Evolutionary conservation across 2,888 invertebrate genomes (phyloP), one percentile per base, ranked within the genome.

Genomic region (Chalcosyrphus nemorum): DNA sequence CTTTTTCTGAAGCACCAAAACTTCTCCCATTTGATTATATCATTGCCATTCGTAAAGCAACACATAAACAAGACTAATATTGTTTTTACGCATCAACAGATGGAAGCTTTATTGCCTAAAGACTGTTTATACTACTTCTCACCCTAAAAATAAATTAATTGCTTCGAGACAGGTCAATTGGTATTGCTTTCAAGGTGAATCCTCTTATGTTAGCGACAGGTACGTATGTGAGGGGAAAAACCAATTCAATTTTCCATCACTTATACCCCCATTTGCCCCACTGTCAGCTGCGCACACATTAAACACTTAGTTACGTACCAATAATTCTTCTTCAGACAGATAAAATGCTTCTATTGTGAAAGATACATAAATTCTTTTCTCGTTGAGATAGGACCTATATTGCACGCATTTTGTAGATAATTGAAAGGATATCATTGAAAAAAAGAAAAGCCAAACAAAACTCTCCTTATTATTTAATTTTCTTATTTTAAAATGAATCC

Each of bases 261-360:
- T 47, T 35, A 43, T 21, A 6, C n/a, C 45, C 35, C 70, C 15
- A 24, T 45, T 35, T 21, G 68, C 45, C 56, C 32, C 56, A 56
- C 43, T 45, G 56, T 4, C n/a, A n/a, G 52, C 15, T n/a, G 7
- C 19, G n/a, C 21, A 61, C 61, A n/a, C 52, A 56, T 57, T 57
- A 47, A 70, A 43, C 45, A 35, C 21, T 47, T n/a, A n/a, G n/a
- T n/a, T 29, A 24, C 21, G 45, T 41, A 7, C 7, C 29, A 59
- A 52, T 61, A 59, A 38, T 52, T 72, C 27, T 21, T 19, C 50
- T 27, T 7, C 35, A 59, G 47, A 50, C 35, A 38, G 24, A 71
- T 59, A 70, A 70, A 70, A 54, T 54, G 35, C 19, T 32, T 32
- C 21, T n/a, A 65, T 65, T 50, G 47, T 52, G 65, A 15, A 32